Evolutionary conservation across 1,140 invertebrate genomes (phyloP), one percentile per base, ranked within the genome.

Genomic region (Piezodorus guildinii): DNA sequence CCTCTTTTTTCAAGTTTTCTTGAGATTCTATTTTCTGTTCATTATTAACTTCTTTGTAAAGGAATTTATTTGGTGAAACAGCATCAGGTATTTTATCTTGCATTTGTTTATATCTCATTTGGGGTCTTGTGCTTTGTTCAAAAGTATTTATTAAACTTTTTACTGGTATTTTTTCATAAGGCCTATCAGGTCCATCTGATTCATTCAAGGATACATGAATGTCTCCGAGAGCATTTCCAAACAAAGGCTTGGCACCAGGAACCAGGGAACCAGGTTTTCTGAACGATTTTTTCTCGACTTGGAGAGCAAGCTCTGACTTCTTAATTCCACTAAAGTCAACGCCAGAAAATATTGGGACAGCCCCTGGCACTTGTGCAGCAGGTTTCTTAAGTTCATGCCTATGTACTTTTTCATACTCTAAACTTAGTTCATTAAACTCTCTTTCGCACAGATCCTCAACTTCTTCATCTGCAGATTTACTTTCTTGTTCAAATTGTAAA

Each of bases 101-200:
- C 19, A 79, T 75, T 69, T 81, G 79, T 68, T 81, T 81, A 56
- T 79, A 80, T 44, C 78, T 77, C 69, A 83, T 73, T 5, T 76
- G 66, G 3, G 81, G 81, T 71, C 80, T 72, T 12, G 77, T 76
- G 0, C 76, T 80, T 69, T 83, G 78, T 68, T 84, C 81, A 67
- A 85, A 86, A 62, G 78, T 80, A 61, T 78, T 75, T 54, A 86
- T 85, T 17, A 86, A 67, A 23, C 79, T 79, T 68, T 79, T 83
- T 0, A 86, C 82, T 9, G 83, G 83, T 5, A 83, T 71, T 62
- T 80, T 79, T 9, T 78, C 77, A 66, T 83, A 83, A 75, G 51
- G 72, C 74, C 14, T 76, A 70, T 63, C 54, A 0, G 45, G 34
- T 16, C 63, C 64, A 3, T 72, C 71, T 17, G 62, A 64, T 3